These are phyloP conservation scores for Daboia siamensis DNA, from an alignment of 2,113 vertebrate genomes.

Conservation along the genomic window DNA sequence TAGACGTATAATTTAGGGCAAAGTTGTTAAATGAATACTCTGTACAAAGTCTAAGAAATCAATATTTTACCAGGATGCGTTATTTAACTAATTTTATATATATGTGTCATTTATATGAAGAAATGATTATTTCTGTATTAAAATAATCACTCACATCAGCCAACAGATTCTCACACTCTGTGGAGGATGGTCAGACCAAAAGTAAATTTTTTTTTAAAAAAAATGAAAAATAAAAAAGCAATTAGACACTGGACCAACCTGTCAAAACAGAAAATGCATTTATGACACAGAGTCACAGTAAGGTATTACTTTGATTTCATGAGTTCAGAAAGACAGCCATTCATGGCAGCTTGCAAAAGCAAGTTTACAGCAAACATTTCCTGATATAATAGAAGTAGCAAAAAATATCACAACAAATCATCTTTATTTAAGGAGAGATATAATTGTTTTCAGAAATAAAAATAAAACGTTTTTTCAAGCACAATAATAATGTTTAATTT, in stretches of 20 bases:
- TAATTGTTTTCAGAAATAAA: background rate
- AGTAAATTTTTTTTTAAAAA: background rate
- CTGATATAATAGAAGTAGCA: background rate
- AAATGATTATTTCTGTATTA: background rate
- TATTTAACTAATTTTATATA: background rate
- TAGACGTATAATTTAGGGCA: background rate
- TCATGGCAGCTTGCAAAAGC: background rate
- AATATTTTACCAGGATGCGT: background rate
- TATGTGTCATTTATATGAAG: background rate
- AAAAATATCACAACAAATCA: background rate
- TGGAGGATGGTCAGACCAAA: background rate
- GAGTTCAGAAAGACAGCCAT: background rate
- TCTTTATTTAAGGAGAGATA: background rate
- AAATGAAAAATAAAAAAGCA: background rate
- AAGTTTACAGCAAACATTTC: background rate
- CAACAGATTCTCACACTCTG: background rate
- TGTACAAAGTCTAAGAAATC: background rate
- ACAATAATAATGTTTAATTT: background rate
- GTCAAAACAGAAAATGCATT: background rate
- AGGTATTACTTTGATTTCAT: background rate
- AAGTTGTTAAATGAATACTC: conserved; percentile 8
- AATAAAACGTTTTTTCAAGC: background rate
- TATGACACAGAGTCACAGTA: background rate
- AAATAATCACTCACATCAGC: background rate
- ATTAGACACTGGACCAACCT: background rate